Percentiles rank a stretch among this genome's conserved stretches.
phyloP scores from a whole-genome alignment of 2,113 vertebrate genomes.

The Spea multiplicata region DNA sequence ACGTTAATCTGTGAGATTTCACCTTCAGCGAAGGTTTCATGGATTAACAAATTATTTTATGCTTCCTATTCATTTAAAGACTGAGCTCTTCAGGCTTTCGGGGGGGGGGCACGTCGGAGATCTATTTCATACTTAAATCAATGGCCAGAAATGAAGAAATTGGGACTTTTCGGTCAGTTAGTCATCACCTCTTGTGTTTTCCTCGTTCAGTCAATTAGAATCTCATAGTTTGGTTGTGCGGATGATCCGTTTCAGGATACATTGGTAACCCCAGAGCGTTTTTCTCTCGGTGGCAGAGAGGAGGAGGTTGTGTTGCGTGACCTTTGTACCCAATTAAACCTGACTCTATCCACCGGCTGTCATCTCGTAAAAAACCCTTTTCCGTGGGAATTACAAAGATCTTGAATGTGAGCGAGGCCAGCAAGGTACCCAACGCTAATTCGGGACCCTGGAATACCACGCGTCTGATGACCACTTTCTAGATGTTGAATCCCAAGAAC shows the following conservation, averaged over 20 bases:
- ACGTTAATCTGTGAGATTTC: too few relatives aligned
- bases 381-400: background rate
- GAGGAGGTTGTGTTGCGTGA: background rate
- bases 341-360: background rate
- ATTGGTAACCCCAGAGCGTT: background rate
- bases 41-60: too few relatives aligned
- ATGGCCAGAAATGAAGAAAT: too few relatives aligned
- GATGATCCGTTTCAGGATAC: background rate
- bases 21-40: too few relatives aligned
- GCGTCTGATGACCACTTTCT: conserved; percentile 1
- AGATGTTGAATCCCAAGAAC: background rate
- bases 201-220: background rate
- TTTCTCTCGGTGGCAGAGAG: background rate
- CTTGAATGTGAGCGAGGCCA: too few relatives aligned
- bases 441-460: background rate
- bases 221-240: background rate
- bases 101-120: too few relatives aligned
- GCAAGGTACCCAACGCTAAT: too few relatives aligned
- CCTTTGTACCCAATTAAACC: background rate
- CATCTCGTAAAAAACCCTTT: background rate
- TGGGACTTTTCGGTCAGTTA: too few relatives aligned
- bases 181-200: too few relatives aligned
- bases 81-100: too few relatives aligned
- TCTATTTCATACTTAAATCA: too few relatives aligned
- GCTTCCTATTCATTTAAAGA: too few relatives aligned